These are phyloP conservation scores for Cydia strobilella DNA, from an alignment of 1,140 invertebrate species.

Conservation along the genomic window DNA sequence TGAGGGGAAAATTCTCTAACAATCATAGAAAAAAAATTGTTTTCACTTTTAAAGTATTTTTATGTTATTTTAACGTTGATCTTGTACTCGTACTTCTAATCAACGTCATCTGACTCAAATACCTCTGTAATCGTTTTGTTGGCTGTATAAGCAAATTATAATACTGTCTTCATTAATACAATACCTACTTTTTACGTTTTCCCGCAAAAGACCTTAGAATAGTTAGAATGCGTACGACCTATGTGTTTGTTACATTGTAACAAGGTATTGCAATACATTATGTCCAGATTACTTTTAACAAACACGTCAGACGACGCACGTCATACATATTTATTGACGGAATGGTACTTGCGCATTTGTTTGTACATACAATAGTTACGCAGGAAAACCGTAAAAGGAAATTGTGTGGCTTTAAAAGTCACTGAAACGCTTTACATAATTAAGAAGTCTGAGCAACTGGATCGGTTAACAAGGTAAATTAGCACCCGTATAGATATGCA, in stretches of 20 bases:
- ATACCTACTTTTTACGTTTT: no score
- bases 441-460: neutral
- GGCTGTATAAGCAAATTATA: no score
- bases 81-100: no score
- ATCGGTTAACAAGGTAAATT: neutral
- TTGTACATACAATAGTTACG: neutral
- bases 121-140: no score
- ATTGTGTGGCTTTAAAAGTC: neutral
- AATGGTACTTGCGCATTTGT: neutral
- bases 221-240: neutral
- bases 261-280: slow-evolving; percentile 23
- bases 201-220: neutral
- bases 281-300: neutral
- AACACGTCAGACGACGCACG: slow-evolving; percentile 19
- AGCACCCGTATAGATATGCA: no score
- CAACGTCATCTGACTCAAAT: no score
- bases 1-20: no score
- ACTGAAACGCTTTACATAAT: neutral
- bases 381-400: neutral
- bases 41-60: no score
- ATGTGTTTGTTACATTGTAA: no score
- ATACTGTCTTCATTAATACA: no score
- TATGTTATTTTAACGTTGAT: no score
- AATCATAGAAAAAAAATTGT: no score
- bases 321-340: slow-evolving; percentile 24